Evolutionary conservation across 2,888 invertebrate genomes (phyloP), one percentile per base, ranked within the genome.

Genomic region (Fissipunctia ypsillon): DNA sequence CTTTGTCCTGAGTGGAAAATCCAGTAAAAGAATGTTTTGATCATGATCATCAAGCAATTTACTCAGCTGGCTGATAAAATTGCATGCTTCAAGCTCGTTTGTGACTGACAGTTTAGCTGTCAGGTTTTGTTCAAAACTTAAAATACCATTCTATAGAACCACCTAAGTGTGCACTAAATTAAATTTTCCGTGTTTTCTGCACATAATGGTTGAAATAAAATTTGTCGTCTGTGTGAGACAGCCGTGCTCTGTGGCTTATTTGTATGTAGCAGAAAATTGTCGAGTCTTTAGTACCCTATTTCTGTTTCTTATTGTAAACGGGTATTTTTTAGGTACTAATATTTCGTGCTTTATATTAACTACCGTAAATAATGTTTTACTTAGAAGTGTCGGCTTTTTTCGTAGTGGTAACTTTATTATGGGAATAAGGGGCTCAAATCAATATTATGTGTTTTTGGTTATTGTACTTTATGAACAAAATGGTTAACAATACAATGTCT

Each of bases 241-340:
- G 69, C 64, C 31, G 12, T 50, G 69, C n/a, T 48, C 75, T 71
- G 73, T 73, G 59, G 76, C 68, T 74, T 86, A 78, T 80, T 84
- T 85, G 76, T 80, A 77, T 78, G 76, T 81, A 57, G 64, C 69
- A 72, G 70, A 81, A 78, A 78, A 83, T 85, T 81, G 75, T 85
- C 63, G 72, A 78, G 72, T 87, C 76, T 79, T 79, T 76, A 84
- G 76, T 69, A 64, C 50, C 68, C 57, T 73, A 71, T 76, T 82
- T 76, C 72, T 76, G 76, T 84, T 84, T 82, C 83, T 76, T 81
- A 81, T 84, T 84, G 82, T 74, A 43, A 61, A 73, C 43, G 56
- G 31, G 56, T 59, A 41, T 52, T 31, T 48, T 72, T 61, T n/a
- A 19, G 35, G 31, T 48, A 63, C 35, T 41, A 10, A 48, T 61